phyloP scores from a whole-genome alignment of 2,888 invertebrate genomes.

The Andrena dorsata region DNA sequence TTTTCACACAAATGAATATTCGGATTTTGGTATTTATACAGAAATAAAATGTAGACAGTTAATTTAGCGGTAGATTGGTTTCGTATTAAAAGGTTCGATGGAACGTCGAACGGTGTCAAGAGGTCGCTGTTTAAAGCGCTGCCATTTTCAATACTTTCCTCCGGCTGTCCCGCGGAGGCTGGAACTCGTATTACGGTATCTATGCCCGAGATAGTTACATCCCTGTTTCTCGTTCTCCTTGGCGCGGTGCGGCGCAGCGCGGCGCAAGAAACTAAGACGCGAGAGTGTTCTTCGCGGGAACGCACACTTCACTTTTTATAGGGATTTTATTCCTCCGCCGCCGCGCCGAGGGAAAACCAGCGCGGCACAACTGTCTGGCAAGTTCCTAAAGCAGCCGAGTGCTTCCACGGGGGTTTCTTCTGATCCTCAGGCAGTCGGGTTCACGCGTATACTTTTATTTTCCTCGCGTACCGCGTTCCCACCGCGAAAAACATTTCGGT shows the following conservation, averaged over 20 bases:
- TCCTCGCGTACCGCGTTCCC: slow-evolving; percentile 12
- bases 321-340: slow-evolving; percentile 65
- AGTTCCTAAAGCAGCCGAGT: slow-evolving; percentile 41
- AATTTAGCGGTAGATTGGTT: not conserved
- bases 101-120: not conserved
- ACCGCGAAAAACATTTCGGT: slow-evolving; percentile 21
- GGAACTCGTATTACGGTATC: slow-evolving; percentile 17
- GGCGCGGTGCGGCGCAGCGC: not conserved
- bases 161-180: not conserved
- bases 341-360: slow-evolving; percentile 51
- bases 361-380: slow-evolving; percentile 50
- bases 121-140: not conserved
- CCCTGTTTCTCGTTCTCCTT: not conserved
- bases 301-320: slow-evolving; percentile 59
- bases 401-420: slow-evolving; percentile 45
- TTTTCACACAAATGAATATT: not conserved
- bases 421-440: slow-evolving; percentile 46
- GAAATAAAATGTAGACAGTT: not conserved
- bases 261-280: slow-evolving; percentile 36
- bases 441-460: slow-evolving; percentile 45
- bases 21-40: no score
- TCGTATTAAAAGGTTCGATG: not conserved
- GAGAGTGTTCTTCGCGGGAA: slow-evolving; percentile 34
- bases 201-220: slow-evolving; percentile 13
- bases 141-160: slow-evolving; percentile 8